phyloP scores from a whole-genome alignment of 2,113 vertebrate species.

The Rynchops niger region DNA sequence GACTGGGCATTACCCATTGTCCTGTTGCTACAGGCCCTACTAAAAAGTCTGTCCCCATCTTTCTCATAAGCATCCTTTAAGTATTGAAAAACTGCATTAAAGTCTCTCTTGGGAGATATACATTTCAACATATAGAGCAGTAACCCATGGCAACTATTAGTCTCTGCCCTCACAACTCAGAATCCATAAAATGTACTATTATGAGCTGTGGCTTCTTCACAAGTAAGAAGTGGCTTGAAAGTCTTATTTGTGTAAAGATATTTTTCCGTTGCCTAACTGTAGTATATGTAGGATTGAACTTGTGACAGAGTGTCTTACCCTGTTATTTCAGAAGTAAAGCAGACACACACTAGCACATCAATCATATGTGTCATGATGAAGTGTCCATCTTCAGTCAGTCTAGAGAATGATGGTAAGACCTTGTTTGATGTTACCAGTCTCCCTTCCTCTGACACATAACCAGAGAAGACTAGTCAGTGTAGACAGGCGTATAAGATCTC shows the following conservation, averaged over 20 bases:
- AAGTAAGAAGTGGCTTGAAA: neutral
- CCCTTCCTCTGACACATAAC: neutral
- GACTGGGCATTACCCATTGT: neutral
- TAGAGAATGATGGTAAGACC: neutral
- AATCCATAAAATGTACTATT: neutral
- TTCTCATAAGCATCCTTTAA: neutral
- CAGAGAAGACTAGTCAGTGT: neutral
- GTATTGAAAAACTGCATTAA: neutral
- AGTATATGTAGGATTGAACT: neutral
- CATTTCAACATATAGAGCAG: neutral
- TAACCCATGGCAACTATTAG: neutral
- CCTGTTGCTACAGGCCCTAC: fast-evolving
- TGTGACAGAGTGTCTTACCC: neutral
- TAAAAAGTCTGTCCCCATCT: neutral
- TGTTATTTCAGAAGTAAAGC: neutral
- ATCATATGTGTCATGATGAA: neutral
- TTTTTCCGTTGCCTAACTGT: neutral
- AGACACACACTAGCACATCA: neutral
- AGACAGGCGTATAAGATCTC: neutral
- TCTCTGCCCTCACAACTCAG: neutral
- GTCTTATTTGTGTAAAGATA: neutral
- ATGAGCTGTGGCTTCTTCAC: neutral
- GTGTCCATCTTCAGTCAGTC: neutral
- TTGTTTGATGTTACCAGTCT: neutral
- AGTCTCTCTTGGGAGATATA: neutral